Evolutionary conservation across 1,140 invertebrate genomes (phyloP), one percentile per base, ranked within the genome.

Genomic region (Drosophila nebulosa): DNA sequence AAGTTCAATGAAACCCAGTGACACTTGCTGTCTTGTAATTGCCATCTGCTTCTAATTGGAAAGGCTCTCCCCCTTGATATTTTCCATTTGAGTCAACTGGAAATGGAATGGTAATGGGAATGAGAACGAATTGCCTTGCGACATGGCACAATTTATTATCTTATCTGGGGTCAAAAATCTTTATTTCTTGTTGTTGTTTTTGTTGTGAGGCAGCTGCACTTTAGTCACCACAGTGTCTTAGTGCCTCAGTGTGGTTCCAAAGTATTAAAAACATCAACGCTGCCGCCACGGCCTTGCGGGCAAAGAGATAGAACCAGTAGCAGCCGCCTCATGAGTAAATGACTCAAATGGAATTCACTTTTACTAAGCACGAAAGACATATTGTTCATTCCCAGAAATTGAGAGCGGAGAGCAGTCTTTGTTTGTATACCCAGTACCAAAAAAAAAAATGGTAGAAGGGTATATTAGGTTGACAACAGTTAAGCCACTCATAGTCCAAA

Each of bases 1-100:
- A 72, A 88, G 83, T 86, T 86, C 83, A 86, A 88, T 86, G 83
- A 42, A 83, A 76, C 78, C 55, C 22, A 75, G 59, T 83, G 83
- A 83, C 83, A 78, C 83, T 88, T 81, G 79, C 36, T 16, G 39
- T 59, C 26, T 18, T 16, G 52, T 26, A 72, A 70, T 70, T 72
- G 69, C 67, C 52, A 73, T 72, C 30, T 18, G 57, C 52, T 50
- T 60, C 35, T 42, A 74, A 69, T 75, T 75, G 71, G 24, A 10
- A 16, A 46, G 16, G 9, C 16, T 46, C 46, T 14, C 7, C 14
- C 22, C 21, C 14, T 39, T 16, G 12, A 9, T 21, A 14, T 26
- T 26, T 22, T 18, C 32, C 14, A 27, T 22, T 52, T 52, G 12
- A 26, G 6, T 75, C 73, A 72, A 64, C 63, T 58, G 60, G 1